These are phyloP conservation scores for Plotosus lineatus DNA, from an alignment of 2,113 vertebrate genomes.

Conservation along the genomic window DNA sequence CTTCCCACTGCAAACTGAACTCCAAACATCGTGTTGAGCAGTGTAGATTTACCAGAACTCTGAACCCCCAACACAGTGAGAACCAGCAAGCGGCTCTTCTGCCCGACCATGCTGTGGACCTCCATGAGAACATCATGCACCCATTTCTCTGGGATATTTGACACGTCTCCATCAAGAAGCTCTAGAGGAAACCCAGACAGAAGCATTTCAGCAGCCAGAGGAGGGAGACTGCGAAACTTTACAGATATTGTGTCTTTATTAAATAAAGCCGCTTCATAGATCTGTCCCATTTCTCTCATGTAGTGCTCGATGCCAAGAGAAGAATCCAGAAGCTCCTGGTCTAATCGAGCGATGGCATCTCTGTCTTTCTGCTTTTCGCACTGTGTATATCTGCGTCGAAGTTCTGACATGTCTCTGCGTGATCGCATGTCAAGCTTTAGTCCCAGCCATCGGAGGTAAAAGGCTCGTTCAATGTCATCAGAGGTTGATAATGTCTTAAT, in stretches of 20 bases:
- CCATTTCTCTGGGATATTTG: conserved; percentile 62
- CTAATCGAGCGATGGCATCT: conserved; percentile 33
- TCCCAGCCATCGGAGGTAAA: conserved; percentile 61
- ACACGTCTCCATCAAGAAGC: conserved; percentile 66
- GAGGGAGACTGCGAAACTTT: conserved; percentile 44
- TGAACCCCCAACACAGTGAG: conserved; percentile 67
- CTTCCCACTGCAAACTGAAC: conserved; percentile 76
- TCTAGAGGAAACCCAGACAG: conserved; percentile 65
- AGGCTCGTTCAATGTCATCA: conserved; percentile 41
- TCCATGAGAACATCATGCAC: conserved; percentile 57
- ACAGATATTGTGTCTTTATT: not conserved
- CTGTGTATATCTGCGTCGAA: conserved; percentile 34
- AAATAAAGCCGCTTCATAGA: conserved; percentile 59
- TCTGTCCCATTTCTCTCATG: conserved; percentile 64
- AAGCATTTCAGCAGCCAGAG: conserved; percentile 61
- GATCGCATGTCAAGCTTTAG: conserved; percentile 49
- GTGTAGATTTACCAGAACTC: conserved; percentile 73
- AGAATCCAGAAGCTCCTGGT: conserved; percentile 56
- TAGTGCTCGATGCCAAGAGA: conserved; percentile 69
- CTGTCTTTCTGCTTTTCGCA: conserved; percentile 24
- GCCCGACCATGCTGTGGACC: conserved; percentile 54
- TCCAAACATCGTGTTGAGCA: conserved; percentile 84
- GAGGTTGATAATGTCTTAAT: conserved; percentile 22
- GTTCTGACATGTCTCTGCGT: not conserved
- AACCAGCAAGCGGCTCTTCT: conserved; percentile 57